Evolutionary conservation across 2,888 invertebrate genomes (phyloP).

Genomic region (Euplexia lucipara): DNA sequence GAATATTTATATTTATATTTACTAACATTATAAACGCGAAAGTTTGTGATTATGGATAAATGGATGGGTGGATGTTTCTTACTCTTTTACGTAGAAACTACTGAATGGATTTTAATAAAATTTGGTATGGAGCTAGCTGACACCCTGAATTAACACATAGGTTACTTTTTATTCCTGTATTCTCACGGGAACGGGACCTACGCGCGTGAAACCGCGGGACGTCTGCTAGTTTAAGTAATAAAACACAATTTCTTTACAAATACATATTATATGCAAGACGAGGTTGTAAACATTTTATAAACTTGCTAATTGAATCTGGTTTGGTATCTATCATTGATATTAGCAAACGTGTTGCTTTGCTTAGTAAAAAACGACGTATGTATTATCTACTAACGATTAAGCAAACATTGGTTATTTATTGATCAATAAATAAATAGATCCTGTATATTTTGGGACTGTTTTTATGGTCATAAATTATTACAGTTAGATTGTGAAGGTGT

Average conservation of each 20-base stretch:
- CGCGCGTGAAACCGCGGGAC: too few species aligned
- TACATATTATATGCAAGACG: background rate
- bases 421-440: constrained; percentile 1
- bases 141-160: too few species aligned
- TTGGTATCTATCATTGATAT: constrained; percentile 27
- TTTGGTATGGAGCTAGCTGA: too few species aligned
- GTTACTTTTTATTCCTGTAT: too few species aligned
- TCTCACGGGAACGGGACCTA: too few species aligned
- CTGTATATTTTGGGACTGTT: constrained; percentile 19
- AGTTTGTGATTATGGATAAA: too few species aligned
- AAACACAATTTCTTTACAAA: constrained; percentile 13
- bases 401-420: constrained; percentile 47
- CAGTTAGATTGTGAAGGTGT: constrained; percentile 11
- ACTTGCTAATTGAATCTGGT: constrained; percentile 42
- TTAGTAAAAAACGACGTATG: constrained; percentile 13
- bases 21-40: too few species aligned
- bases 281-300: constrained; percentile 34
- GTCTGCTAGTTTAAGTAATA: constrained; percentile 5
- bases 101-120: too few species aligned
- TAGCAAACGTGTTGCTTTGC: constrained; percentile 22
- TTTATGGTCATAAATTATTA: constrained; percentile 26
- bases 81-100: too few species aligned
- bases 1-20: too few species aligned
- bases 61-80: too few species aligned
- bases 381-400: constrained; percentile 13